Evolutionary conservation across 2,113 vertebrate genomes (phyloP).

Genomic region (Carassius carassius): DNA sequence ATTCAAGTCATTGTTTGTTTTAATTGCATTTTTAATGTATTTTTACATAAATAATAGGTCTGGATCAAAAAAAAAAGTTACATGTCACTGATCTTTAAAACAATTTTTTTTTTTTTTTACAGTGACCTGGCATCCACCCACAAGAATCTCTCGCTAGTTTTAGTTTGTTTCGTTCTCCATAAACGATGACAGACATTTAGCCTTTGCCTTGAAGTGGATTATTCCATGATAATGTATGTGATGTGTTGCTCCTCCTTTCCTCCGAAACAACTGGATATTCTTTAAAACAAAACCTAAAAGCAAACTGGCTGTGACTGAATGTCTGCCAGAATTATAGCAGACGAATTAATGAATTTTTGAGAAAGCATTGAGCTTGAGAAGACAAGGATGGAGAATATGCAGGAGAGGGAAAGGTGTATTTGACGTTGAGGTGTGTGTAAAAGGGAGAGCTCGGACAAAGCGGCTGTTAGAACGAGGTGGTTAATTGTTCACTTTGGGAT

Average conservation of each 20-base stretch:
- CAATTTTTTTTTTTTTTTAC: neutral
- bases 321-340: constrained; percentile 14
- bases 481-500: constrained; percentile 93
- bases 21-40: neutral
- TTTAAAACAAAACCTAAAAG: neutral
- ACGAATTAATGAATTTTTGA: neutral
- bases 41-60: neutral
- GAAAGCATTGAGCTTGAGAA: constrained; percentile 4
- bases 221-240: neutral
- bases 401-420: neutral
- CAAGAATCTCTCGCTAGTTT: neutral
- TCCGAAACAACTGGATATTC: neutral
- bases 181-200: neutral
- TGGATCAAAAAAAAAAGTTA: neutral
- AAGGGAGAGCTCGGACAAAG: constrained; percentile 78
- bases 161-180: neutral
- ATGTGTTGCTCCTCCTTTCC: neutral
- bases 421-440: constrained; percentile 63
- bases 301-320: neutral
- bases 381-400: neutral
- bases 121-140: neutral
- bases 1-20: neutral
- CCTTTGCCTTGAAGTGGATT: neutral
- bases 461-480: constrained; percentile 87
- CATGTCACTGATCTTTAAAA: neutral